Evolutionary conservation across 2,888 invertebrate species (phyloP).

Genomic region (Pandemis corylana): DNA sequence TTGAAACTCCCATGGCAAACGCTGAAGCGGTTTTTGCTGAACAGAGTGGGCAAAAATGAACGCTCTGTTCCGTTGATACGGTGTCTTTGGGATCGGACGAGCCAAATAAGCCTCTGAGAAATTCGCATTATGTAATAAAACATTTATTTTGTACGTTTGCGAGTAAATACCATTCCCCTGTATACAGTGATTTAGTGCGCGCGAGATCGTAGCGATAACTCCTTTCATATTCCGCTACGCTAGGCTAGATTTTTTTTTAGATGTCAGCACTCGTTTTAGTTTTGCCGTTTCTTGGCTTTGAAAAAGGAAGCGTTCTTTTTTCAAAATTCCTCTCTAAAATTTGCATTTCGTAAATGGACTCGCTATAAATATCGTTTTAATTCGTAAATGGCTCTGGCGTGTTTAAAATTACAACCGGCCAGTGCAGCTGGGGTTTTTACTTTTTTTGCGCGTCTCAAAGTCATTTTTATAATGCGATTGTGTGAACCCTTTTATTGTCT

Average conservation of each 20-base stretch:
- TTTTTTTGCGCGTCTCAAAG: constrained; percentile 37
- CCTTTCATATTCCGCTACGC: constrained; percentile 81
- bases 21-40: constrained; percentile 46
- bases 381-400: constrained; percentile 41
- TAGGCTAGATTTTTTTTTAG: constrained; percentile 68
- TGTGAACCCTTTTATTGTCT: constrained; percentile 29
- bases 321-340: constrained; percentile 52
- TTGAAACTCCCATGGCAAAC: constrained; percentile 50
- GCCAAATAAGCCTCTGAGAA: constrained; percentile 76
- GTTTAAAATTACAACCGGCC: constrained; percentile 27
- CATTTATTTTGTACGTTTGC: constrained; percentile 84
- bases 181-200: constrained; percentile 83
- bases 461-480: constrained; percentile 32
- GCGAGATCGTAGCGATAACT: constrained; percentile 83
- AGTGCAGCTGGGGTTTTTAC: constrained; percentile 41
- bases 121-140: constrained; percentile 84
- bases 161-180: constrained; percentile 83
- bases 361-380: constrained; percentile 27
- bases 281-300: constrained; percentile 55
- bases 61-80: constrained; percentile 52
- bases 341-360: constrained; percentile 46
- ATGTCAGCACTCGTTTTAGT: constrained; percentile 54
- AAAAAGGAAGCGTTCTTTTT: constrained; percentile 52
- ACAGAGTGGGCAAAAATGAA: constrained; percentile 52
- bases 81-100: constrained; percentile 49